phyloP scores from a whole-genome alignment of 2,797 vertebrate species.

The Acomys russatus region DNA sequence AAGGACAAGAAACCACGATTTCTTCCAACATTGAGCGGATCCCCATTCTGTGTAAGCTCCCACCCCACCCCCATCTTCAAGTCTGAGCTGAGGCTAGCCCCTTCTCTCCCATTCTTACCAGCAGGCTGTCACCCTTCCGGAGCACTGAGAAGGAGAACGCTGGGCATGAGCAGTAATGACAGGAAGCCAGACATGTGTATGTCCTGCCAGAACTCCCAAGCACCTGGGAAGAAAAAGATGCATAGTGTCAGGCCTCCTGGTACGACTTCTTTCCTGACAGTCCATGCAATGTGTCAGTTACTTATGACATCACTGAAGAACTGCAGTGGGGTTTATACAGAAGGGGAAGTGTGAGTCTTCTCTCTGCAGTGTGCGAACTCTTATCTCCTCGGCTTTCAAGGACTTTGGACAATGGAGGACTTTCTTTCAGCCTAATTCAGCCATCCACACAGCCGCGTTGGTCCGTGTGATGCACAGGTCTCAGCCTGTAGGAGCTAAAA shows the following conservation, averaged over 20 bases:
- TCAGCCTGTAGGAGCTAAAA: neutral
- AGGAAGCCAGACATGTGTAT: constrained; percentile 95
- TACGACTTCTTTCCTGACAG: neutral
- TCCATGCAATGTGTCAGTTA: neutral
- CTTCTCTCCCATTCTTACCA: constrained; percentile 91
- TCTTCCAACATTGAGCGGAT: neutral
- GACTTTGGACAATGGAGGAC: neutral
- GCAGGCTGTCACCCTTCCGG: constrained; percentile 91
- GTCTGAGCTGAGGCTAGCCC: neutral
- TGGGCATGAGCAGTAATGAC: constrained; percentile 96
- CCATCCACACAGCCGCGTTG: neutral
- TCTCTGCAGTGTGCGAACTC: neutral
- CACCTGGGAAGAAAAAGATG: constrained; percentile 89
- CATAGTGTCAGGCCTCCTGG: neutral
- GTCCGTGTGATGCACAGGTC: neutral
- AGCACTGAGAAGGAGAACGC: constrained; percentile 95
- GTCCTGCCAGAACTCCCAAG: constrained; percentile 93
- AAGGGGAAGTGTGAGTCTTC: constrained; percentile 36
- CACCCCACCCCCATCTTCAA: neutral
- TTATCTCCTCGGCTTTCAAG: neutral
- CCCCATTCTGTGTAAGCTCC: neutral
- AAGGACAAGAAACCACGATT: neutral
- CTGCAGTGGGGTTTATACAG: neutral
- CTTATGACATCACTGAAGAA: constrained; percentile 25
- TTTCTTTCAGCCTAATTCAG: neutral